These are phyloP conservation scores for Ictalurus furcatus DNA, from an alignment of 2,113 vertebrate genomes.

Conservation along the genomic window DNA sequence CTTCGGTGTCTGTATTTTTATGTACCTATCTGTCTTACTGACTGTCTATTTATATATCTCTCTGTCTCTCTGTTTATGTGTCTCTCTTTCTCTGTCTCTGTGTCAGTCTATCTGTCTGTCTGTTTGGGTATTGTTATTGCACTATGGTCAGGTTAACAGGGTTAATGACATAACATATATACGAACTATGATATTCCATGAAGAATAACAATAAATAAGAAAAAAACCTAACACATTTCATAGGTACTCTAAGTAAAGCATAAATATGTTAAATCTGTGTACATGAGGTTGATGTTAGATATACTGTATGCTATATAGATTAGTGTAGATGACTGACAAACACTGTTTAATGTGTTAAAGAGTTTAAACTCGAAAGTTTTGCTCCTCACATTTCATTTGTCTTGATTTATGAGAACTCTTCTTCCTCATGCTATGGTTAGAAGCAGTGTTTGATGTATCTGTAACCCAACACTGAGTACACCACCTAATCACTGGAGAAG, in stretches of 20 bases:
- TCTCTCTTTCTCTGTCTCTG: background rate
- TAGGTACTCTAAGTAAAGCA: background rate
- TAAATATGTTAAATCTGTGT: background rate
- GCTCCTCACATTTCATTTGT: background rate
- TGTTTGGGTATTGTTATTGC: background rate
- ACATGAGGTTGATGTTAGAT: background rate
- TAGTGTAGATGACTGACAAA: background rate
- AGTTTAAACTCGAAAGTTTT: background rate
- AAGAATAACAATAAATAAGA: too few species aligned
- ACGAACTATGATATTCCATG: background rate
- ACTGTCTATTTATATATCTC: background rate
- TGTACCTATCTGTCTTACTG: background rate
- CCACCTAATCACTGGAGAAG: constrained; percentile 12
- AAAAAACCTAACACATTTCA: background rate
- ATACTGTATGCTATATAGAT: background rate
- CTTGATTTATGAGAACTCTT: constrained; percentile 22
- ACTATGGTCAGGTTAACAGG: background rate
- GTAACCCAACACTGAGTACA: constrained; percentile 11
- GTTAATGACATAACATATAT: background rate
- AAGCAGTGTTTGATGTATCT: constrained; percentile 2
- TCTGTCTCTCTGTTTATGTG: background rate
- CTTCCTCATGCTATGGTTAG: background rate
- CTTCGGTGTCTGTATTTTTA: background rate
- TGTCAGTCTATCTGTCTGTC: background rate
- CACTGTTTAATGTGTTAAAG: background rate